Evolutionary conservation across 2,888 invertebrate species (phyloP).

Genomic region (Tryphoninae sp.): DNA sequence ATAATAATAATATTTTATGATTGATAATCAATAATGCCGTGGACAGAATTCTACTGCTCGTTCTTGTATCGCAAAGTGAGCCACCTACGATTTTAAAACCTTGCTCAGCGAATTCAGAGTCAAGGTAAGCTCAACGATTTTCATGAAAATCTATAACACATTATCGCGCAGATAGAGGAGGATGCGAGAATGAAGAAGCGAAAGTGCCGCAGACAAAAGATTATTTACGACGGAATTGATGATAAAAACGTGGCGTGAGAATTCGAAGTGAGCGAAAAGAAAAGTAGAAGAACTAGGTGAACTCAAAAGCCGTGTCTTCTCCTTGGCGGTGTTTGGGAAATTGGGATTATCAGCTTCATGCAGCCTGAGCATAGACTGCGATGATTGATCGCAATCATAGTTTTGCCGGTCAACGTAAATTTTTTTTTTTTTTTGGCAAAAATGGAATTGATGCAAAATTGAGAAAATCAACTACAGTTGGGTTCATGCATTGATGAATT

Average conservation of each 20-base stretch:
- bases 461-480: too few species aligned
- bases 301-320: conserved; percentile 20
- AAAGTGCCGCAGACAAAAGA: conserved; percentile 2
- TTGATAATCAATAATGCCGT: conserved; percentile 27
- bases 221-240: background rate
- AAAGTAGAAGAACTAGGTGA: background rate
- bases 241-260: conserved; percentile 6
- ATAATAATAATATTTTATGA: conserved; percentile 35
- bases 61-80: conserved; percentile 43
- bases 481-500: background rate
- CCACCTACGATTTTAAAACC: conserved; percentile 1
- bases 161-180: conserved; percentile 27
- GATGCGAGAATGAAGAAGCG: conserved; percentile 35
- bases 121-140: conserved; percentile 44
- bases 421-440: too few species aligned
- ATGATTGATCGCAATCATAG: background rate
- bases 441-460: too few species aligned
- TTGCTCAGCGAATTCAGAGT: conserved; percentile 18
- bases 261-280: conserved; percentile 1
- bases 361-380: background rate
- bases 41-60: conserved; percentile 41
- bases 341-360: background rate
- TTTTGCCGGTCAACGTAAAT: too few species aligned
- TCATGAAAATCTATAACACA: background rate
- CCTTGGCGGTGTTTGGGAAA: background rate